These are phyloP conservation scores for Tetranychus piercei DNA, from an alignment of 2,888 invertebrate species.

Conservation along the genomic window DNA sequence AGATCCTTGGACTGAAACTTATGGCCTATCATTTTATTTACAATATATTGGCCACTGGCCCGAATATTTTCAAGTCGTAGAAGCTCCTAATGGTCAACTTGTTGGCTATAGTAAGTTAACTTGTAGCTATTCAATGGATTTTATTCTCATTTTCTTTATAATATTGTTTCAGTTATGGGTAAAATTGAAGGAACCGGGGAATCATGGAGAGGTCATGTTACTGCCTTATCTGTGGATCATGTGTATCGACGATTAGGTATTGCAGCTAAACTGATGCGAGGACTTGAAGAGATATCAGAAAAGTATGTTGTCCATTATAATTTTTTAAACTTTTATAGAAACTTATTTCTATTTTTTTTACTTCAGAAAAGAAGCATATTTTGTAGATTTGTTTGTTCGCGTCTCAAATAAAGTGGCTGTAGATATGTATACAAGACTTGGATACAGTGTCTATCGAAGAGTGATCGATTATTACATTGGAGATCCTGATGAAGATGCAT, in stretches of 20 bases:
- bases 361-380: constrained; percentile 60
- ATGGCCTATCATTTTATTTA: constrained; percentile 84
- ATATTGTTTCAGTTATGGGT: constrained; percentile 67
- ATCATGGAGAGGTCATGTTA: constrained; percentile 98
- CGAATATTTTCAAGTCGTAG: constrained; percentile 92
- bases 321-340: neutral
- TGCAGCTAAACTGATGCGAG: constrained; percentile 79
- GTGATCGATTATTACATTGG: constrained; percentile 96
- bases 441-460: constrained; percentile 86
- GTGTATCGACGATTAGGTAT: constrained; percentile 77
- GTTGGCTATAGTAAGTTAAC: constrained; percentile 86
- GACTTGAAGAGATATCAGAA: constrained; percentile 86
- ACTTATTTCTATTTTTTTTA: constrained; percentile 4
- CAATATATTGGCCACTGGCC: constrained; percentile 97
- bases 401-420: constrained; percentile 93
- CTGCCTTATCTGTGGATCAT: constrained; percentile 86
- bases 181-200: constrained; percentile 90
- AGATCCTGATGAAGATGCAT: constrained; percentile 95
- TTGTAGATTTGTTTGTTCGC: constrained; percentile 93
- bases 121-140: neutral
- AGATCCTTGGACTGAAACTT: constrained; percentile 91
- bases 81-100: constrained; percentile 82
- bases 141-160: neutral
- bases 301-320: constrained; percentile 36
- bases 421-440: constrained; percentile 86